Evolutionary conservation across 35 echinoderm and acorn worm species (phyloP).

Genomic region (Anneissia japonica): DNA sequence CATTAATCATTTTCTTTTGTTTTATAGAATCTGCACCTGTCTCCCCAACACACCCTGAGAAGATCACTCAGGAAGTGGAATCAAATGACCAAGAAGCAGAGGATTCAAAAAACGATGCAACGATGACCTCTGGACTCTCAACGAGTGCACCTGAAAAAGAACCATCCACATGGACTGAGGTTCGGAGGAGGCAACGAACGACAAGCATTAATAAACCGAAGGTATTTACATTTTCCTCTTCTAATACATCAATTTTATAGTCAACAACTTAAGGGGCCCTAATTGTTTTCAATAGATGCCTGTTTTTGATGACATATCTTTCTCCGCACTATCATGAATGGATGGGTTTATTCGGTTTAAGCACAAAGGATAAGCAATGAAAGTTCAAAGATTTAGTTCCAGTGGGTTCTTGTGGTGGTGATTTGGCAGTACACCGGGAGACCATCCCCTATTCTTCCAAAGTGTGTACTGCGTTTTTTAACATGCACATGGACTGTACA

Average conservation of each 20-base stretch:
- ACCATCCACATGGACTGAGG: conserved; percentile 79
- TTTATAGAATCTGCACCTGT: conserved; percentile 84
- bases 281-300: neutral
- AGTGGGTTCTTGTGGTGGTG: too few relatives aligned
- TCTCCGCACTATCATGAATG: too few relatives aligned
- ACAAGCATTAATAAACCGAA: conserved; percentile 50
- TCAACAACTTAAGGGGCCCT: neutral
- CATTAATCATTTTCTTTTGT: too few relatives aligned
- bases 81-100: neutral
- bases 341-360: too few relatives aligned
- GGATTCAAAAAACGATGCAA: conserved; percentile 1
- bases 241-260: neutral
- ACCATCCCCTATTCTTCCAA: too few relatives aligned
- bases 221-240: conserved; percentile 14
- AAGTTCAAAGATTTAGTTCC: too few relatives aligned
- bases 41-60: conserved; percentile 66
- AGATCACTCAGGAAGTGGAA: neutral
- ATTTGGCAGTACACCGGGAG: too few relatives aligned
- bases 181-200: conserved; percentile 59
- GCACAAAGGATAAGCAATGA: too few relatives aligned
- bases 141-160: conserved; percentile 93
- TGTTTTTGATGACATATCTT: too few relatives aligned
- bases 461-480: too few relatives aligned
- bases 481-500: too few relatives aligned
- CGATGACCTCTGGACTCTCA: conserved; percentile 64